A percentile compares a stretch with the other conserved stretches of the same genome.
phyloP scores from a whole-genome alignment of 1,140 invertebrate species.

The Apis cerana region DNA sequence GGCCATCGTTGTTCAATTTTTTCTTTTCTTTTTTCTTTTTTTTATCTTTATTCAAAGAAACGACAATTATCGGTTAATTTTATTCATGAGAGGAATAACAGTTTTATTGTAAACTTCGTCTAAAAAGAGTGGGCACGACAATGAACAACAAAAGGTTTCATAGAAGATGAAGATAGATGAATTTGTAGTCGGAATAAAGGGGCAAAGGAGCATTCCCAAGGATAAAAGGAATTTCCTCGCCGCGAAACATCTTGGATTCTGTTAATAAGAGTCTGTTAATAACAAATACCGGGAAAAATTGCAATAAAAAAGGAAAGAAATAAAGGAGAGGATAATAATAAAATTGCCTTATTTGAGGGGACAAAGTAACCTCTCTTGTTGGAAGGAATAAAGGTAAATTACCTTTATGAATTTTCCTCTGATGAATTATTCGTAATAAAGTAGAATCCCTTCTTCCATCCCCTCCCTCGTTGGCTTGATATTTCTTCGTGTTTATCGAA shows the following conservation, averaged over 20 bases:
- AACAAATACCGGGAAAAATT: conserved; percentile 14
- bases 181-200: background rate
- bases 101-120: background rate
- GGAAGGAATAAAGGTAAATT: conserved; percentile 8
- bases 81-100: background rate
- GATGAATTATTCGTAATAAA: conserved; percentile 21
- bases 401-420: conserved; percentile 15
- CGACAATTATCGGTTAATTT: background rate
- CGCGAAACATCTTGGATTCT: conserved; percentile 16
- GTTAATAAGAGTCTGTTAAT: conserved; percentile 29
- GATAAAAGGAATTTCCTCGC: conserved; percentile 7
- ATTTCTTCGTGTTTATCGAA: background rate
- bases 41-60: no score
- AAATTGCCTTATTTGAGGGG: conserved; percentile 1
- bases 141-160: background rate
- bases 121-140: background rate
- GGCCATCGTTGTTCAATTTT: background rate
- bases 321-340: background rate
- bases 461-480: background rate
- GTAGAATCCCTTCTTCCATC: conserved; percentile 10
- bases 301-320: background rate
- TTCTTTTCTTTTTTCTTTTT: background rate
- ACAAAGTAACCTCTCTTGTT: conserved; percentile 1
- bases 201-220: background rate
- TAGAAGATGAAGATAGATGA: background rate